Evolutionary conservation across 2,113 vertebrate species (phyloP), one percentile per base, ranked within the genome.

Genomic region (Colius striatus): DNA sequence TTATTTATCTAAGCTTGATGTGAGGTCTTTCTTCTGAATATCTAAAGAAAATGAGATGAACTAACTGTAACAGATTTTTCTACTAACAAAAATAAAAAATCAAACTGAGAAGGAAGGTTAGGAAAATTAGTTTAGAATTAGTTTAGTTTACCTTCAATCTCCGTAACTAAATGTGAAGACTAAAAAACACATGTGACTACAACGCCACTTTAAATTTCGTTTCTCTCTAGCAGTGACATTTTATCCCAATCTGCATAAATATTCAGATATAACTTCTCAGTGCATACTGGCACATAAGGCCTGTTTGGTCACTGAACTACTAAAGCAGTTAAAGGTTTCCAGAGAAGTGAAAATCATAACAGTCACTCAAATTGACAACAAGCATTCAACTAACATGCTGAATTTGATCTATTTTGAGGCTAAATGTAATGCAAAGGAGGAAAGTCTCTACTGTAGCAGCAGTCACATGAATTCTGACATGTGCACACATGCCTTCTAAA

Each of bases 141-240:
- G 16, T 17, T 17, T 47, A 62, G 1, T 25, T 20, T 45, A 57
- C 1, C 6, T 4, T 13, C 3, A 3, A 43, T 11, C 7, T 67
- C 21, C 22, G 22, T 36, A 68, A 68, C 4, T 27, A 53, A 73
- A 23, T 25, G 9, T 54, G 26, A 81, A 63, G 9, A 62, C n/a
- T 73, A 50, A 72, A 62, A 29, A 29, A 73, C 81, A 51, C 0
- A 0, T 13, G 13, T 70, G 25, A 25, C 27, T 48, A 38, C 66
- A 13, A 57, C 53, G 7, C 1, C 23, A 47, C 32, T 61, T 79
- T 30, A 79, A 79, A 63, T 21, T 72, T 3, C 4, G 51, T 15
- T 50, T 26, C 7, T 57, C 6, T 58, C 29, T 67, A 48, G n/a
- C 5, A 36, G 47, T 54, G 29, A 65, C 20, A 43, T 75, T 87